phyloP scores from a whole-genome alignment of 1,140 invertebrate genomes.

The Saccostrea cuccullata region DNA sequence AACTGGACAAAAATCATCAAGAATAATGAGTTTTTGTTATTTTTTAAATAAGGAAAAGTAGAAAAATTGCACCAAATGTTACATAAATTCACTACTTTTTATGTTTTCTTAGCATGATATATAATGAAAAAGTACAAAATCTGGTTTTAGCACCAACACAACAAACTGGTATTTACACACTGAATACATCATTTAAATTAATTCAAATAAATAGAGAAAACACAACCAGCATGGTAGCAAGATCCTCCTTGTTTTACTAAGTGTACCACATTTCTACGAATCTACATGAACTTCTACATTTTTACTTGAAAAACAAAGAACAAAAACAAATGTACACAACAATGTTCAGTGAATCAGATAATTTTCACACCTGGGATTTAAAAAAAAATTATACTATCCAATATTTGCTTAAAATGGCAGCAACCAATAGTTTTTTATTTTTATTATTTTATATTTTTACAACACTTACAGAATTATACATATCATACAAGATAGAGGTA shows the following conservation, averaged over 20 bases:
- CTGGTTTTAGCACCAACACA: slow-evolving; percentile 36
- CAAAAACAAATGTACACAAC: too few relatives aligned
- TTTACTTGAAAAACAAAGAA: too few relatives aligned
- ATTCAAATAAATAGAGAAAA: slow-evolving; percentile 31
- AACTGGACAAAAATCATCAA: neutral
- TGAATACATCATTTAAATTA: neutral
- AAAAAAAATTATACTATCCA: too few relatives aligned
- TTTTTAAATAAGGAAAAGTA: neutral
- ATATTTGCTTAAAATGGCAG: too few relatives aligned
- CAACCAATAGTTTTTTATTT: too few relatives aligned
- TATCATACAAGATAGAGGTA: too few relatives aligned
- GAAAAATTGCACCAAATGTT: slow-evolving; percentile 23
- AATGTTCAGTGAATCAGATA: too few relatives aligned
- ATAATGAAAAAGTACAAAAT: slow-evolving; percentile 26
- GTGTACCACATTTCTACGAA: neutral
- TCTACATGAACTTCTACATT: neutral
- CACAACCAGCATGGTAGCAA: neutral
- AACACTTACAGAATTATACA: too few relatives aligned
- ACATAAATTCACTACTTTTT: neutral
- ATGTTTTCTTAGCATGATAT: neutral
- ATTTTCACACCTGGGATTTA: too few relatives aligned
- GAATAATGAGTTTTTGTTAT: neutral
- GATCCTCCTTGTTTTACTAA: neutral
- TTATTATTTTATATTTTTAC: too few relatives aligned
- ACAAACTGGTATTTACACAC: slow-evolving; percentile 27